Base-by-base conservation (phyloP, 1,140 invertebrate genomes). In the Saccostrea cuccullata region DNA sequence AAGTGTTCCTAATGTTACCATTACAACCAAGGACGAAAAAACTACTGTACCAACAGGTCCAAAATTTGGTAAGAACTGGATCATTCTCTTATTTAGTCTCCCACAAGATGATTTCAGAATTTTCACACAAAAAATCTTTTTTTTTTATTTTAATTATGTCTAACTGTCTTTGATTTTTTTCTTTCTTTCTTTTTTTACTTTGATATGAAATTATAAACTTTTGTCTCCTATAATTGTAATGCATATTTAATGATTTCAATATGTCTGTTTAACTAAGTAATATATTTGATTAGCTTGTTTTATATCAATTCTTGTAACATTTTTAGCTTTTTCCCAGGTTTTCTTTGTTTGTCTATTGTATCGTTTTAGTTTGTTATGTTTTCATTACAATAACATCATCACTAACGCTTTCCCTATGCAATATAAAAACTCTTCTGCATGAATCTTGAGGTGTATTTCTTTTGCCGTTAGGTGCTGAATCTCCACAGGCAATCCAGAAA, bases 401-500 rank as follows among this genome's bases (percentile, higher is more conserved):
- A 77, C 70, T 77, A 77, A 77, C 70, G 70, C 70, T 77, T 36
- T 77, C 70, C 70, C 70, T 26, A 77, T 64, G 17, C 58, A 17
- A 64, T 64, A 20, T 64, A 64, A 64, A 85, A 88, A 40, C 40
- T 70, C 82, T 84, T 82, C 55, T 87, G 86, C 86, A 87, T 87
- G 86, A 84, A 20, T 55, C 40, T 56, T 87, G 83, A 90, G 67
- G 58, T 86, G 36, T 91, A 87, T 88, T 60, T 91, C 82, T 90
- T 90, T 89, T 88, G 85, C 86, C 77, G 73, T 67, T 89, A 94
- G 98, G 98, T 90, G 98, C 98, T 55, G 98, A 98, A 55, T 99
- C 98, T 40, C 98, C 98, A 5, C 98, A 99, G 95, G 98, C 98
- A 1, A 98, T 99, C 6, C 96, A 98, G 89, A 99, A 99, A 94